phyloP scores from a whole-genome alignment of 2,113 vertebrate species.

The Heterotilapia buettikoferi region DNA sequence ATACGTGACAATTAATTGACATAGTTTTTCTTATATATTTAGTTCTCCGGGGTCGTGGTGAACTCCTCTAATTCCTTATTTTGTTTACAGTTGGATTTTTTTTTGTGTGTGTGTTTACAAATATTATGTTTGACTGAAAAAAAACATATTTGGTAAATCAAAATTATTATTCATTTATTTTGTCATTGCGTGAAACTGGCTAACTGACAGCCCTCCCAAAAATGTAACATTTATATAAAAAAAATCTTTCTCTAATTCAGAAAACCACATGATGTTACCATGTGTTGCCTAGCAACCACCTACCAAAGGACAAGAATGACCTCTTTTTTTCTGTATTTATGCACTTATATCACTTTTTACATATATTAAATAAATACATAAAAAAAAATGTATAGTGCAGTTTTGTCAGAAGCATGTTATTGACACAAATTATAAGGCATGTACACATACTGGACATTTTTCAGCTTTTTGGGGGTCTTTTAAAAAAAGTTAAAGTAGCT shows the following conservation, averaged over 20 bases:
- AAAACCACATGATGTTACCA: background rate
- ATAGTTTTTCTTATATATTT: background rate
- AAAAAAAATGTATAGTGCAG: background rate
- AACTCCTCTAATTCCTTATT: background rate
- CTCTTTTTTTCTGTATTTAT: background rate
- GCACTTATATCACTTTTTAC: background rate
- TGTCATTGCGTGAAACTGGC: background rate
- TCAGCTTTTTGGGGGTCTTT: background rate
- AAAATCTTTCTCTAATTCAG: background rate
- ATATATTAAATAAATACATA: background rate
- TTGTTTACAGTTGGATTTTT: background rate
- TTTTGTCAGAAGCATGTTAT: background rate
- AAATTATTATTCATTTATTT: background rate
- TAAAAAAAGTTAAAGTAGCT: background rate
- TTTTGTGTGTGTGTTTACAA: background rate
- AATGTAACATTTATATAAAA: background rate
- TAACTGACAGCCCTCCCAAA: background rate
- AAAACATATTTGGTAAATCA: background rate
- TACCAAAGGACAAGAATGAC: background rate
- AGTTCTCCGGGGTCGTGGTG: background rate
- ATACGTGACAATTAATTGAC: background rate
- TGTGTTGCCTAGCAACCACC: background rate
- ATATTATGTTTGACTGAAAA: background rate
- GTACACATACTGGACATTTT: background rate
- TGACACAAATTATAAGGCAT: background rate